Conservation (phyloP, 2,888 invertebrate species). For the Heteromyza rotundicornis region DNA sequence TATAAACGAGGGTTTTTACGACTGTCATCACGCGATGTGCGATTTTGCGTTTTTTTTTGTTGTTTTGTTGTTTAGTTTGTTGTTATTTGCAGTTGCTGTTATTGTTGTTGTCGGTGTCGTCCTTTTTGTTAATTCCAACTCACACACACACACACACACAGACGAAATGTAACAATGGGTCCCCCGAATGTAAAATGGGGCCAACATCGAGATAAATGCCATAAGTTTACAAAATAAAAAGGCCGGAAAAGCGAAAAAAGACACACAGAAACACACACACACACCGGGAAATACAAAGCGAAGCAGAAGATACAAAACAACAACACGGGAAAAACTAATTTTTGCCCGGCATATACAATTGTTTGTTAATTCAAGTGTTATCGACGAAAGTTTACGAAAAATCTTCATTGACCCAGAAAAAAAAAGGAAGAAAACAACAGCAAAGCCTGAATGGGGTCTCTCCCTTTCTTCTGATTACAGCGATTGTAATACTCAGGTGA, state of each 20-base stretch:
- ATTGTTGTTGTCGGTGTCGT: background rate
- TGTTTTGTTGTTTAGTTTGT: background rate
- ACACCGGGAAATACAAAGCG: too few species aligned
- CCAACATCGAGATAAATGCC: conserved; percentile 5
- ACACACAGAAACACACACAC: background rate
- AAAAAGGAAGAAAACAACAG: background rate
- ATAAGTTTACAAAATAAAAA: conserved; percentile 4
- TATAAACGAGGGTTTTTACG: conserved; percentile 18
- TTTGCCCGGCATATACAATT: background rate
- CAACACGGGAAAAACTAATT: background rate
- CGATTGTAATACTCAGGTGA: background rate
- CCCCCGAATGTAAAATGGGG: background rate
- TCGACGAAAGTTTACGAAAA: background rate
- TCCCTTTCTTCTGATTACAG: too few species aligned
- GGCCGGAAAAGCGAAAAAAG: background rate
- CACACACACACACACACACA: too few species aligned
- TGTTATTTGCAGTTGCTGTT: background rate
- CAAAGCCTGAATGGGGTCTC: background rate
- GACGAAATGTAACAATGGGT: background rate
- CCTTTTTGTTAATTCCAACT: background rate
- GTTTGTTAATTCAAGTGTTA: conserved; percentile 6
- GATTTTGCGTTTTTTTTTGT: background rate
- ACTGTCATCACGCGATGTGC: conserved; percentile 22
- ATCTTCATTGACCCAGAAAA: background rate
- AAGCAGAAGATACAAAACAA: too few species aligned